Evolutionary conservation across 2,113 vertebrate genomes (phyloP), one percentile per base, ranked within the genome.

Genomic region (Loxodonta africana): DNA sequence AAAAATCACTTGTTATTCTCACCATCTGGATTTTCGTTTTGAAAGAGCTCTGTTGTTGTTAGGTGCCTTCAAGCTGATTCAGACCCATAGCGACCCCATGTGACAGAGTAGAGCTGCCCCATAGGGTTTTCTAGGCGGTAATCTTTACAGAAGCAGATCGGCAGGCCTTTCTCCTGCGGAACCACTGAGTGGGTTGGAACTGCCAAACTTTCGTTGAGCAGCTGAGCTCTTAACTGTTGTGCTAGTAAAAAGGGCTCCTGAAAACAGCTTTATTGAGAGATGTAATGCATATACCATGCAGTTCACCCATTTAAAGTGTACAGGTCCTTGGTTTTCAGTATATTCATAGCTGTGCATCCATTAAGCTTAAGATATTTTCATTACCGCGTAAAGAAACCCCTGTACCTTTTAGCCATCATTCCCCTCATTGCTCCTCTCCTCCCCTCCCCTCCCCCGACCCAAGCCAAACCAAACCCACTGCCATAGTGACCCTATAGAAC

Each of bases 1-100:
- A 89, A 87, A 80, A 81, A 63, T 69, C 8, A 41, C 62, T 83
- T 67, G 76, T 80, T 80, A 83, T n/a, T 81, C 57, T 94, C 37
- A 83, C 83, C 26, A 23, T 90, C 63, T 88, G 96, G 73, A 88
- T 93, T 90, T 41, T 67, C 10, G 48, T 48, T 76, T 33, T 12
- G 1, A 86, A 91, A 62, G 26, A 67, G 51, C n/a, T 93, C 12
- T 33, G 0, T 51, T 63, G 20, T 30, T 67, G 65, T 69, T 33
- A 11, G 28, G 65, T 67, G 28, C 8, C 28, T 7, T 67, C 65
- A 67, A 30, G 65, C 23, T 26, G 10, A 33, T 69, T 33, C 30
- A 15, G 65, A 69, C 65, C 33, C 26, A 21, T 5, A 33, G 65
- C 15, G 65, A 69, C 65, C 53, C 53, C 11, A 57, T 17, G 53